Base-by-base conservation (phyloP, 1,140 invertebrate genomes). In the Mylabris phalerata region DNA sequence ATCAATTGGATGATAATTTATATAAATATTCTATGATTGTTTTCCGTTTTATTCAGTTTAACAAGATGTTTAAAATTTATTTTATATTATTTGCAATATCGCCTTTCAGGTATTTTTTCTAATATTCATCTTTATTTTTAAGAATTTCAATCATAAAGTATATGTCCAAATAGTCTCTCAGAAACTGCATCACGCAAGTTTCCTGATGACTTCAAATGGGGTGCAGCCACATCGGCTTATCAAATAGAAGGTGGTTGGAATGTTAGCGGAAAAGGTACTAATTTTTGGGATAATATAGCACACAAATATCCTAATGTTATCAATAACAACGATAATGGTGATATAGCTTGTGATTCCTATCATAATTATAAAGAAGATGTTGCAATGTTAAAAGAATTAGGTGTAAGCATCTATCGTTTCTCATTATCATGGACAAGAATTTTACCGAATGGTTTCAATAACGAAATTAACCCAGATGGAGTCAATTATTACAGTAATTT, bases 241-340 rank as follows among this genome's bases (percentile, higher is more conserved):
- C 85, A 87, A 76, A 80, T 87, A 32, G 85, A 88, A 76, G 85
- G 85, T 42, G 84, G 71, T n/a, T 88, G 85, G 64, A 59, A 63
- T 50, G 56, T 50, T 54, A 59, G 63, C 42, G 67, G 63, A 38
- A 68, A 68, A 61, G 68, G 70, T 13, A 65, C 70, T 63, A 77
- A 60, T 62, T 54, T 68, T 9, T 77, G 72, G 76, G 75, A 78
- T 38, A 32, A 57, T 11, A 72, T 64, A 43, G 55, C 57, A 2
- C 76, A 78, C 40, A 11, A 55, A 2, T 10, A 65, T 32, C 61
- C 59, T 39, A 48, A 49, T 9, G 57, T 54, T 5, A 72, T 81
- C n/a, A 25, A 55, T 3, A 69, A 78, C 11, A 68, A 48, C 10
- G 70, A 65, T 40, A 82, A 71, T 45, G 86, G 83, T 3, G 75